A percentile compares a stretch with the other conserved stretches of the same genome.
Evolutionary conservation across 2,797 vertebrate genomes (phyloP).

Genomic region (Psittacula derbiana): DNA sequence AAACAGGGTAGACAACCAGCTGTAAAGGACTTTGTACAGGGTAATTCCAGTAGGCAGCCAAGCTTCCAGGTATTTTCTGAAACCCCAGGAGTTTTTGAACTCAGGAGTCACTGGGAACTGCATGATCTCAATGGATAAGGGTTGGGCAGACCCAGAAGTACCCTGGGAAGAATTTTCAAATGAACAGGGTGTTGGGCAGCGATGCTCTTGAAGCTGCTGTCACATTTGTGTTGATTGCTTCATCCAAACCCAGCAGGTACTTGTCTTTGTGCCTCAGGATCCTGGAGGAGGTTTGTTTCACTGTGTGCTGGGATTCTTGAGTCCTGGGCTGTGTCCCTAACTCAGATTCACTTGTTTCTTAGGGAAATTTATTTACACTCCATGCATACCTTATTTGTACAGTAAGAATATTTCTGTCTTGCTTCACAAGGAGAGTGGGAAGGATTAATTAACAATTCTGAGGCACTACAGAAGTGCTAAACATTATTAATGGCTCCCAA

Average conservation of each 20-base stretch:
- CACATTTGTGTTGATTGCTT: background rate
- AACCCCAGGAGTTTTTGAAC: background rate
- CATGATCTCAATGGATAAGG: background rate
- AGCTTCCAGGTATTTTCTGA: background rate
- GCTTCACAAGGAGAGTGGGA: background rate
- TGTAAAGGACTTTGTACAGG: background rate
- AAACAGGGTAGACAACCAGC: background rate
- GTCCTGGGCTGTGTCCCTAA: background rate
- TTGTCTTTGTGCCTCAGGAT: background rate
- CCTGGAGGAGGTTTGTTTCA: background rate
- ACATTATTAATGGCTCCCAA: constrained; percentile 49
- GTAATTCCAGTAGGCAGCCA: background rate
- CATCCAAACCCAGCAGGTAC: background rate
- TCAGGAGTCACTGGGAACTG: background rate
- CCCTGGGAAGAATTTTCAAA: background rate
- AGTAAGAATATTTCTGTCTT: background rate
- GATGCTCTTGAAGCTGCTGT: background rate
- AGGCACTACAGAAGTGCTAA: background rate
- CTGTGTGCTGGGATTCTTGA: background rate
- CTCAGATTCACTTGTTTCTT: background rate
- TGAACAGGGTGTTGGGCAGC: background rate
- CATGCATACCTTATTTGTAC: background rate
- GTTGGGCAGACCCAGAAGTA: background rate
- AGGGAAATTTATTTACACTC: background rate
- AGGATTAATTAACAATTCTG: constrained; percentile 25